Evolutionary conservation across 2,113 vertebrate genomes (phyloP), one percentile per base, ranked within the genome.

Genomic region (Panurus biarmicus): DNA sequence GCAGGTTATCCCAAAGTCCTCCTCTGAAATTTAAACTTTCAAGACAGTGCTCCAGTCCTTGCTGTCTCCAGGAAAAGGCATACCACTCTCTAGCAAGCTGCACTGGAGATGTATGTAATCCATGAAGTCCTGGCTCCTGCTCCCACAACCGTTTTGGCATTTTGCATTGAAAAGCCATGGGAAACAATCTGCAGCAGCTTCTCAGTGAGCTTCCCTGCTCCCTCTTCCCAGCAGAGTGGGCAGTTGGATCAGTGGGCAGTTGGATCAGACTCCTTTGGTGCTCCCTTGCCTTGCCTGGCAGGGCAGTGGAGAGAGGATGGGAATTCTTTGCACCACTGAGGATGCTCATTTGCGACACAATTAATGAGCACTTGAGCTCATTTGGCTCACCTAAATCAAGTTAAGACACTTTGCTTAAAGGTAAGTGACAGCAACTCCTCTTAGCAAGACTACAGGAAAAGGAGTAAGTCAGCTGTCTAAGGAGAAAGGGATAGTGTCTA

Each of bases 271-370:
- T 56, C 17, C 19, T 57, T 31, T 50, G n/a, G 33, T 71, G 15
- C 35, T 71, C 14, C 45, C 48, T 67, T 66, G 42, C 28, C 9
- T 31, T 53, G 36, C 17, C 13, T 0, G 0, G 18, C 0, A 0
- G 26, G 44, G 26, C 33, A 58, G 11, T 31, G 29, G 14, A 51
- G 35, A 29, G 18, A n/a, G 17, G 9, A 81, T 6, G 20, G 31
- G 18, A 78, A 72, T 44, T 42, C 10, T 78, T 56, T 50, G 14
- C 36, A 79, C 53, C 40, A 64, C 13, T n/a, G 48, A 78, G 10
- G 31, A 36, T 67, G 56, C 12, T 69, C 35, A 44, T n/a, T 48
- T 61, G 17, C 14, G 24, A 64, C 53, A 87, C 9, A 36, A 22
- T 5, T 31, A 89, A 74, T 12, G 26, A 85, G 13, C 18, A 28